Evolutionary conservation across 2,888 invertebrate genomes (phyloP), one percentile per base, ranked within the genome.

Genomic region (Hyles lineata): DNA sequence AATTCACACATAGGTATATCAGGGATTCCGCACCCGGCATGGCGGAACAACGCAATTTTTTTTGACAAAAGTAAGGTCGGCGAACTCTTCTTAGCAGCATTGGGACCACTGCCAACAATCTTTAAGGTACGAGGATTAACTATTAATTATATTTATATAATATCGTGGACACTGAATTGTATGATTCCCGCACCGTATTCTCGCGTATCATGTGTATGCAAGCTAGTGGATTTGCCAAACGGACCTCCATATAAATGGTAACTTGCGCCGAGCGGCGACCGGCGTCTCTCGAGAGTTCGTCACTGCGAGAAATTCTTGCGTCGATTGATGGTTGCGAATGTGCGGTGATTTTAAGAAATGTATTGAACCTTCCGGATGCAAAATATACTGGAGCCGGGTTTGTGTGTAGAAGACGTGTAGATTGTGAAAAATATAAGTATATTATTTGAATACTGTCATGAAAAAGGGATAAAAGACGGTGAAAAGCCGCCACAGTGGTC

Each of bases 201-300:
- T 15, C 0, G 15, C 50, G 67, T 50, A 23, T 9, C 50, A 25
- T 19, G n/a, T 62, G 62, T 67, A 23, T 67, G 50, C 23, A 43
- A 67, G n/a, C 19, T n/a, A n/a, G 35, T 32, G 77, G 79, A 80
- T 80, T 76, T 70, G 25, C 79, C 81, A 82, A 83, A 84, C 83
- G 82, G 82, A 80, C 79, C 77, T 77, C 79, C 78, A 83, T 85
- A 85, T 81, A 85, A 84, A 84, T 85, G 87, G 85, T 82, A 86
- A 86, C 80, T 55, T 79, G 77, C 73, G 75, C 75, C 77, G 76
- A 74, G 74, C 74, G 79, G 43, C 77, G 17, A 55, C 6, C 75
- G 74, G 70, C 75, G 75, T 77, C 79, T 82, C 84, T 81, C 82
- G 76, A 73, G 84, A 82, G 82, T 35, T 71, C 75, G 72, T 67